Evolutionary conservation across 2,888 invertebrate species (phyloP).

Genomic region (Entomobrya multifasciata): DNA sequence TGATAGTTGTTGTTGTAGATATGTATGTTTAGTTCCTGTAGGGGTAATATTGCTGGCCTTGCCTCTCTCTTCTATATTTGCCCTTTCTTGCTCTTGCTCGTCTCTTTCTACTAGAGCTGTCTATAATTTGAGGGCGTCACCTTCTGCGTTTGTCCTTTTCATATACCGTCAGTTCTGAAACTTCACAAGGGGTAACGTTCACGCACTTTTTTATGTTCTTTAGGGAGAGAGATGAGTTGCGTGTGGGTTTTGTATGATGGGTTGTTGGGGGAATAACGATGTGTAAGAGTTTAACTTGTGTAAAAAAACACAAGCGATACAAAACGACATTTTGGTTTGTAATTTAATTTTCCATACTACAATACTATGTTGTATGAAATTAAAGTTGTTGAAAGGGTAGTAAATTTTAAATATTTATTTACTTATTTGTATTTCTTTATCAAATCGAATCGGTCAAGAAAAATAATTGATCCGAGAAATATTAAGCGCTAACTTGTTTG

Average conservation of each 20-base stretch:
- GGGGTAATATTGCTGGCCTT: slow-evolving; percentile 32
- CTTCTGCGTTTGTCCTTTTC: slow-evolving; percentile 80
- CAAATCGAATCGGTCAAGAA: too few species aligned
- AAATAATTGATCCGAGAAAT: too few species aligned
- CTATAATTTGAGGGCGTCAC: slow-evolving; percentile 80
- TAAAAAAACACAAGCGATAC: too few species aligned
- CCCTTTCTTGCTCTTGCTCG: slow-evolving; percentile 38
- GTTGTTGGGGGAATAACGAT: too few species aligned
- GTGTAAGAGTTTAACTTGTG: too few species aligned
- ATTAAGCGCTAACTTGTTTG: too few species aligned
- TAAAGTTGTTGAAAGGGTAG: too few species aligned
- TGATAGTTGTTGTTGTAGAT: not conserved
- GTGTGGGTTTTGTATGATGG: not conserved
- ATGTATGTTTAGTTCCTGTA: slow-evolving; percentile 4
- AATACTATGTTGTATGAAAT: too few species aligned
- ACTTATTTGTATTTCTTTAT: too few species aligned
- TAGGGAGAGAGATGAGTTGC: not conserved
- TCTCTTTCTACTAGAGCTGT: slow-evolving; percentile 65
- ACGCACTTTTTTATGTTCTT: slow-evolving; percentile 55
- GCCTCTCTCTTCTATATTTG: slow-evolving; percentile 40
- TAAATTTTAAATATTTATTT: too few species aligned
- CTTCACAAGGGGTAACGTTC: slow-evolving; percentile 60
- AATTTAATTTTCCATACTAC: too few species aligned
- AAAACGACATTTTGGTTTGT: too few species aligned
- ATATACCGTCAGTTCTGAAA: slow-evolving; percentile 76